Evolutionary conservation across 2,888 invertebrate genomes (phyloP), one percentile per base, ranked within the genome.

Genomic region (Sphaerophoria rueppellii): DNA sequence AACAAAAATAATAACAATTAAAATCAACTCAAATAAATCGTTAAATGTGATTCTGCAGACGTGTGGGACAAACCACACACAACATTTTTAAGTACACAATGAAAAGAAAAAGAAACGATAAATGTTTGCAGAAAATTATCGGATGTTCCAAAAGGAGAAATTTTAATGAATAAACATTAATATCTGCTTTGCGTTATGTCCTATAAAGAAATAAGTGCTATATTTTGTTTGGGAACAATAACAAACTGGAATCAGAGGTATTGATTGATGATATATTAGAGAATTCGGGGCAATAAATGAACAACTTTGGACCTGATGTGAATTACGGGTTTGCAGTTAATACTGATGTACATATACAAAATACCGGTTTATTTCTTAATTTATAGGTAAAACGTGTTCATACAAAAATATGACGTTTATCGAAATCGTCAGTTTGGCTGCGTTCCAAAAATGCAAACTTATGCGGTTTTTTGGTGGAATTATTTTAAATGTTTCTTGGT

Each of bases 21-120:
- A 76, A 80, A 71, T 65, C n/a, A 57, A 46, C 58, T 63, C 43
- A 48, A n/a, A 75, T 52, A 37, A 81, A 75, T 55, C 24, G 24
- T 24, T n/a, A 58, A 67, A 72, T 70, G 24, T 71, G 60, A 67
- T 54, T 75, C 32, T 61, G 4, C 9, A 73, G 46, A 65, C 43
- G 52, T 67, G 79, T 58, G 60, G 67, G 37, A 76, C 63, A 77
- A 52, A 52, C 46, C 12, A 40, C 6, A 43, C 9, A 48, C 12
- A 40, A 6, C 40, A 58, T 55, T 40, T 37, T 14, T 1, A 75
- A 75, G 43, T 16, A 34, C 43, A 70, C 32, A 54, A 69, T 24
- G 14, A 70, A 50, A 58, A 70, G 43, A 4, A 40, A 40, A 34
- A 43, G 61, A 37, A 73, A 48, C 54, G 16, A 52, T 72, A 65